Conservation (phyloP, 2,113 vertebrate genomes). For the Callopanchax toddi region DNA sequence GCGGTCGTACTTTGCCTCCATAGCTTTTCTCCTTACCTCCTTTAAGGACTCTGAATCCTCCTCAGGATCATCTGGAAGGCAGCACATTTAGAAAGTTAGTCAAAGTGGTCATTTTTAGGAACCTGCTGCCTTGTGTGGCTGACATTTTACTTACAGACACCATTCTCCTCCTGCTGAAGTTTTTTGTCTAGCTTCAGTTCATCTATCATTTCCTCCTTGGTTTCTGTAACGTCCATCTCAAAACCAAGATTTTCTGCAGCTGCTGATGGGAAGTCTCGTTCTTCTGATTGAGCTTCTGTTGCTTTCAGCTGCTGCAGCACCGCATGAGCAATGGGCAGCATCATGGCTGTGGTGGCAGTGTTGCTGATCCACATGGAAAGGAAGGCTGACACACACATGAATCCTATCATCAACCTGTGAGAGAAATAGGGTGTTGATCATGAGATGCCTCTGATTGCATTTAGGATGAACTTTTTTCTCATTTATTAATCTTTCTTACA, state of each 20-base stretch:
- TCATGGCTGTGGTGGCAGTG: constrained; percentile 94
- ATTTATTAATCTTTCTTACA: constrained; percentile 81
- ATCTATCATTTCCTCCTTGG: background rate
- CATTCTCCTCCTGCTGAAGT: constrained; percentile 4
- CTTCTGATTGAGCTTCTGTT: constrained; percentile 65
- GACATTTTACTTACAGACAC: constrained; percentile 27
- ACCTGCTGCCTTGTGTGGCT: too few species aligned
- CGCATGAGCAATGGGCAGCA: constrained; percentile 89
- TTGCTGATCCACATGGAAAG: constrained; percentile 99
- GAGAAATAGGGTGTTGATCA: background rate
- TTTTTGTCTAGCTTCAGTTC: background rate
- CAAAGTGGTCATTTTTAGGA: accelerated
- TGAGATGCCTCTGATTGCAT: too few species aligned
- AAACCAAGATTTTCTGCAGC: constrained; percentile 63
- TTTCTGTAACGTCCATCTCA: constrained; percentile 49
- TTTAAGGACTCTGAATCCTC: background rate
- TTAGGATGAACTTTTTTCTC: background rate
- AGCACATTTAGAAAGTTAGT: background rate
- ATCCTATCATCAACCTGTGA: constrained; percentile 90
- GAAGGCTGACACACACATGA: constrained; percentile 92
- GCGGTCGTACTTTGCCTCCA: constrained; percentile 69
- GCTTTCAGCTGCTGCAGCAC: constrained; percentile 86
- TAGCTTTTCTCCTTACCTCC: constrained; percentile 5
- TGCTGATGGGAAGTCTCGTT: constrained; percentile 36
- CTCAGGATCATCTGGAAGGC: constrained; percentile 31